Evolutionary conservation across 1,140 invertebrate genomes (phyloP).

Genomic region (Lordiphosa stackelbergi): DNA sequence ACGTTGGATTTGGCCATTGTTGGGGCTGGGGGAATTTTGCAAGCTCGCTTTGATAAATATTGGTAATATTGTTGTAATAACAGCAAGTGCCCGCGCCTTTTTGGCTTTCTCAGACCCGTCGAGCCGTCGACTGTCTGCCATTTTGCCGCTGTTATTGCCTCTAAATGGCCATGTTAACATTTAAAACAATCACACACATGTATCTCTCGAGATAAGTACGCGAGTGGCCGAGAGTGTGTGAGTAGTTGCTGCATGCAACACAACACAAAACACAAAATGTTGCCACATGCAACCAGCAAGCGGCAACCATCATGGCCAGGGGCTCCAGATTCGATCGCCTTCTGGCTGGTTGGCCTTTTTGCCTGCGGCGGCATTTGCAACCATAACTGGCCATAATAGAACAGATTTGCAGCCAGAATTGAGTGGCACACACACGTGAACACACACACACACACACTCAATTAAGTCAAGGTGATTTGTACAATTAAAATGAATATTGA

Average conservation of each 20-base stretch:
- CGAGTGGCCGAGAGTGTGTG: constrained; percentile 11
- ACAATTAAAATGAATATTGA: constrained; percentile 75
- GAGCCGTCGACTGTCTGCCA: constrained; percentile 49
- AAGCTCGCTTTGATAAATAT: constrained; percentile 68
- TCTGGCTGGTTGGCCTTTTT: constrained; percentile 31
- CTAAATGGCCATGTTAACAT: constrained; percentile 76
- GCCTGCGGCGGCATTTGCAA: constrained; percentile 28
- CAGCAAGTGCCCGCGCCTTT: constrained; percentile 72
- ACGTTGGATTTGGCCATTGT: constrained; percentile 57
- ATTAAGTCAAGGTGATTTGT: constrained; percentile 75
- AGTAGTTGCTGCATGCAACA: constrained; percentile 60
- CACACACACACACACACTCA: constrained; percentile 24
- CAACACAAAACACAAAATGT: constrained; percentile 21
- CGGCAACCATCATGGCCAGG: constrained; percentile 12
- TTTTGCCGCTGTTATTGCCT: constrained; percentile 75
- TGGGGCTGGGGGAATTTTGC: constrained; percentile 40
- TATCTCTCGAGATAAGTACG: constrained; percentile 19
- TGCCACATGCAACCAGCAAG: constrained; percentile 18
- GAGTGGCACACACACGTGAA: constrained; percentile 46
- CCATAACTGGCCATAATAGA: constrained; percentile 58
- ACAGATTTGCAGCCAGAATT: constrained; percentile 53
- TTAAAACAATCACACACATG: constrained; percentile 74
- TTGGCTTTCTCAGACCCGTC: constrained; percentile 48
- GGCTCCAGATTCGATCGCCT: constrained; percentile 48
- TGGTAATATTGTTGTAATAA: constrained; percentile 75